Base-by-base conservation (phyloP, 1,140 invertebrate species). In the Psix sp. region DNA sequence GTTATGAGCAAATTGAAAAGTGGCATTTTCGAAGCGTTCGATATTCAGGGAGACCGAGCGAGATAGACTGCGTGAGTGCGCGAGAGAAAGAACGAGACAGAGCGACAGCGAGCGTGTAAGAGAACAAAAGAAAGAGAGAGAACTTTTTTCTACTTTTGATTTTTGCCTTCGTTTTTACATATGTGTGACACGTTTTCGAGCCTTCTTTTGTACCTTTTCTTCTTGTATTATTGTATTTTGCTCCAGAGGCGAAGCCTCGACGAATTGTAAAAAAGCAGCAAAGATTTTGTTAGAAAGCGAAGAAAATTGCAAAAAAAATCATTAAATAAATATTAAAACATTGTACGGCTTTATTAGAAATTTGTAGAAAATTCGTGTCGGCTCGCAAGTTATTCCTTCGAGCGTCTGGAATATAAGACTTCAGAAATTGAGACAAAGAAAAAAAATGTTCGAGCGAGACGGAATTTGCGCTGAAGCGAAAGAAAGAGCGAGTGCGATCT, bases 341-440 rank as follows among this genome's bases (percentile, higher is more conserved):
- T 45, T 63, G 51, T 43, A 51, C 18, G 60, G 39, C 33, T 38
- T 63, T 17, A 51, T 62, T 54, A 65, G 26, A 59, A 42, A 49
- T 52, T 57, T 48, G 48, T 60, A 52, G 54, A 59, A 65, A 56
- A 43, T 57, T 56, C 18, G 35, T 49, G 56, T 49, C 5, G 57
- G 60, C 62, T 73, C 54, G 60, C 52, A 42, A 62, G 60, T 65
- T 65, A 72, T 66, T 73, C 70, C 70, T 73, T 66, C 70, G 54
- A 66, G 70, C 70, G 70, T 63, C 70, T 72, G 56, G 11, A 54
- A 49, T 39, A 62, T 24, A 29, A 24, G 10, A 38, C n/a, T 38
- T 14, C 0, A 51, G 7, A 49, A 36, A 67, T 5, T 36, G 6
- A 35, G 40, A 42, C 7, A 54, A 18, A 13, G 7, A 42, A 16